phyloP scores from a whole-genome alignment of 2,113 vertebrate species.

The Motacilla alba region DNA sequence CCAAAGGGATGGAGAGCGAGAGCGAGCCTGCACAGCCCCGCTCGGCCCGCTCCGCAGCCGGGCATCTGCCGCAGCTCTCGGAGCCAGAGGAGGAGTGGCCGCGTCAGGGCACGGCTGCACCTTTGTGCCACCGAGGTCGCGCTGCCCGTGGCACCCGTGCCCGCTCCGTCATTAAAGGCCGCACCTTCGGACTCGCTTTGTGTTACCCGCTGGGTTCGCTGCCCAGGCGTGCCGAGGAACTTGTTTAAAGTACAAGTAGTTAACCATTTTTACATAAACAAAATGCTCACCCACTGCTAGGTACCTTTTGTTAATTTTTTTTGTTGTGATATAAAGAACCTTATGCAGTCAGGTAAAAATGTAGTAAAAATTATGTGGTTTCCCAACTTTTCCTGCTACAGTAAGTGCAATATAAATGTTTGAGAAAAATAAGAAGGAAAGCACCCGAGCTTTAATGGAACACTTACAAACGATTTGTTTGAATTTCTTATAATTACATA shows the following conservation, averaged over 20 bases:
- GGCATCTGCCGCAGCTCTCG: accelerated
- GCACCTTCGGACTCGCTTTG: accelerated
- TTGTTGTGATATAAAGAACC: neutral
- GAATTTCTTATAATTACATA: neutral
- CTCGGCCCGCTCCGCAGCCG: accelerated
- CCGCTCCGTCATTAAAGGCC: accelerated
- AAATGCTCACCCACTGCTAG: neutral
- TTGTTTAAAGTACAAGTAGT: neutral
- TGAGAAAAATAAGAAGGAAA: neutral
- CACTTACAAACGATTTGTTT: neutral
- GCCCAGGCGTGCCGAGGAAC: too few relatives aligned
- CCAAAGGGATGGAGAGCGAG: too few relatives aligned
- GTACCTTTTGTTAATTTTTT: neutral
- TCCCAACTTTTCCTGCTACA: neutral
- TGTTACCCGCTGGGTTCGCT: neutral
- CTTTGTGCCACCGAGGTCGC: too few relatives aligned
- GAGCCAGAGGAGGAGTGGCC: accelerated
- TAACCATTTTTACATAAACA: neutral
- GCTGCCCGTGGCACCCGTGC: accelerated
- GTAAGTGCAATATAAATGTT: neutral
- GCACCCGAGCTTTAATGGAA: neutral
- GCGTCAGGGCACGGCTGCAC: accelerated
- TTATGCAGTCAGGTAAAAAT: neutral
- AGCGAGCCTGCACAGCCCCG: accelerated
- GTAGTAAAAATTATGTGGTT: neutral